phyloP scores from a whole-genome alignment of 2,888 invertebrate genomes.

The Callyntrura guangdongensis region DNA sequence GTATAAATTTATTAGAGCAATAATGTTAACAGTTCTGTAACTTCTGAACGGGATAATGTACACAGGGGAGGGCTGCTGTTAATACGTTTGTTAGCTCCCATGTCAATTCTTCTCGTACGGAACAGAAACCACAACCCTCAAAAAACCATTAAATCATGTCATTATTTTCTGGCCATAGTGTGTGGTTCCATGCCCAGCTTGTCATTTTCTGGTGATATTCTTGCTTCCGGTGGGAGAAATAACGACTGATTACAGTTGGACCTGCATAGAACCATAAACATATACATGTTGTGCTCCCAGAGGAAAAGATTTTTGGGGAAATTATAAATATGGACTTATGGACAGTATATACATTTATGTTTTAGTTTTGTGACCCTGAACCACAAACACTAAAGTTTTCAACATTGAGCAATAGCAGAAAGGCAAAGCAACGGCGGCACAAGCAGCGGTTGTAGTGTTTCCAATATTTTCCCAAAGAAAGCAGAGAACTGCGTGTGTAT shows the following conservation, averaged over 20 bases:
- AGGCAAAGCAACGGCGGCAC: background rate
- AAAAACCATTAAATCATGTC: background rate
- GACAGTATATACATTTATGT: no score
- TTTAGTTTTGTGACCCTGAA: slow-evolving; percentile 46
- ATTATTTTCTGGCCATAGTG: slow-evolving; percentile 4
- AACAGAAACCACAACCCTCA: no score
- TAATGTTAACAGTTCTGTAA: slow-evolving; percentile 3
- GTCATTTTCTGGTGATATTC: slow-evolving; percentile 2
- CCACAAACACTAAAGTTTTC: background rate
- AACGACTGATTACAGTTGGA: slow-evolving; percentile 10
- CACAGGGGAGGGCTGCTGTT: no score
- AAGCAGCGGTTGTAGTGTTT: background rate
- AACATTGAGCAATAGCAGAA: background rate
- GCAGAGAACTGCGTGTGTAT: no score
- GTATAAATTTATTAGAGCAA: no score
- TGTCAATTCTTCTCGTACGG: no score
- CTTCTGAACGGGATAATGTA: background rate
- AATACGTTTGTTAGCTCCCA: no score
- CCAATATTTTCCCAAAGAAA: no score
- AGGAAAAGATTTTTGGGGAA: no score
- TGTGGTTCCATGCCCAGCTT: background rate
- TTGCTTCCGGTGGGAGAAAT: background rate
- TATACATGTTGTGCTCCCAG: no score
- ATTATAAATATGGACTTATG: background rate
- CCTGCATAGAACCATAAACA: no score